phyloP scores from a whole-genome alignment of 2,113 vertebrate genomes.

The Vireo altiloquus region DNA sequence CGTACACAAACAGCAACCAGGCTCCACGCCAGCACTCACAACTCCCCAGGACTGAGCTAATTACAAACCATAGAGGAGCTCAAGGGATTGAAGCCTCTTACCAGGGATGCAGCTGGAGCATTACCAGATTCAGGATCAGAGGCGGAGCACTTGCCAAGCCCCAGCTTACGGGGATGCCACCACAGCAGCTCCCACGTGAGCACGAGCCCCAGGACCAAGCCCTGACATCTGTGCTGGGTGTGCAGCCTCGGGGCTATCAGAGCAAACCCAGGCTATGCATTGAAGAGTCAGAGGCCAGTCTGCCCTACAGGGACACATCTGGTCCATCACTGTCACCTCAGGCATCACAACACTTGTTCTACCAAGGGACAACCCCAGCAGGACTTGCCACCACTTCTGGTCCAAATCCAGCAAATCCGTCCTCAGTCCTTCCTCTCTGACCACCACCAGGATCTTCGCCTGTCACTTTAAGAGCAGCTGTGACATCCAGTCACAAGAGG shows the following conservation, averaged over 20 bases:
- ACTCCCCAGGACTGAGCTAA: background rate
- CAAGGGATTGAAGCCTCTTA: conserved; percentile 10
- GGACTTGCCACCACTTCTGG: background rate
- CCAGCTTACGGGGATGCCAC: background rate
- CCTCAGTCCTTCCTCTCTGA: background rate
- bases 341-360: background rate
- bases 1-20: fast-evolving
- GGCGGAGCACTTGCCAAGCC: background rate
- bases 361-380: background rate
- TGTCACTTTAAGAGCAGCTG: background rate
- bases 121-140: background rate
- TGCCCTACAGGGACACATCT: background rate
- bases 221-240: background rate
- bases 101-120: background rate
- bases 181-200: background rate
- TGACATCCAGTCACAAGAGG: background rate
- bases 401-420: background rate
- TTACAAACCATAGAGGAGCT: background rate
- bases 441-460: too few relatives aligned
- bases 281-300: background rate
- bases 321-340: background rate
- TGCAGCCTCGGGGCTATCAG: background rate
- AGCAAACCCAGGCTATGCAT: background rate
- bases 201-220: background rate
- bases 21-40: background rate